A percentile compares a stretch with the other conserved stretches of the same genome.
phyloP scores from a whole-genome alignment of 2,797 vertebrate genomes.

The Parauchenoglanis ngamensis region DNA sequence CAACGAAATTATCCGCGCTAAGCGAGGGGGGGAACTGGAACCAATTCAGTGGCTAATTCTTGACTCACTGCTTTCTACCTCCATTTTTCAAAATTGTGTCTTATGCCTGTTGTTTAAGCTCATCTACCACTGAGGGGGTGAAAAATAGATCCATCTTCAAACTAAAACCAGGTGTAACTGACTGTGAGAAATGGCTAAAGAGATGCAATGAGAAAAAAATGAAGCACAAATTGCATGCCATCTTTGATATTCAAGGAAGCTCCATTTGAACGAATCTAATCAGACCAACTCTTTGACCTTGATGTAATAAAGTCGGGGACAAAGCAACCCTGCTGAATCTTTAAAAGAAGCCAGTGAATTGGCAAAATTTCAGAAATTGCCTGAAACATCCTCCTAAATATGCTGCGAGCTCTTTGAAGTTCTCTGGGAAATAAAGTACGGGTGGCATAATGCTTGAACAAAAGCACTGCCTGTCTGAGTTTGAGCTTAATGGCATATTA shows the following conservation, averaged over 20 bases:
- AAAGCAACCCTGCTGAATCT: neutral
- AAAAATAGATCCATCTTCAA: slow-evolving; percentile 34
- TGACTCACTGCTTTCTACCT: slow-evolving; percentile 31
- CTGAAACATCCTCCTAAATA: slow-evolving; percentile 35
- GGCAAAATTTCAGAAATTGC: slow-evolving; percentile 42
- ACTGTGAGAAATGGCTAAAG: slow-evolving; percentile 33
- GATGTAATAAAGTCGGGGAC: slow-evolving; percentile 8
- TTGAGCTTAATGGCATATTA: slow-evolving; percentile 52
- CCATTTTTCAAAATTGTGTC: slow-evolving; percentile 36
- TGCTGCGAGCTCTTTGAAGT: slow-evolving; percentile 46
- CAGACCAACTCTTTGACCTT: slow-evolving; percentile 43
- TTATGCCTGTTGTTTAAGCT: slow-evolving; percentile 23
- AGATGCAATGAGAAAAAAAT: slow-evolving; percentile 27
- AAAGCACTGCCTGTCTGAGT: slow-evolving; percentile 29
- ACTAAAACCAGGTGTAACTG: slow-evolving; percentile 28
- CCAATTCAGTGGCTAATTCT: slow-evolving; percentile 47
- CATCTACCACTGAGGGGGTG: slow-evolving; percentile 34
- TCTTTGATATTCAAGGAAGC: slow-evolving; percentile 50
- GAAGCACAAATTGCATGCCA: slow-evolving; percentile 24
- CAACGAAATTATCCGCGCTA: neutral
- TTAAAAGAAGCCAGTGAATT: neutral
- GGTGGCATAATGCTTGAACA: slow-evolving; percentile 21
- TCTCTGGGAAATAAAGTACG: slow-evolving; percentile 35
- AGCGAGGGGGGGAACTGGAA: slow-evolving; percentile 7
- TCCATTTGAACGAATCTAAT: slow-evolving; percentile 44